These are phyloP conservation scores for Hemichromis elongatus DNA, from an alignment of 2,113 vertebrate species.

Conservation along the genomic window DNA sequence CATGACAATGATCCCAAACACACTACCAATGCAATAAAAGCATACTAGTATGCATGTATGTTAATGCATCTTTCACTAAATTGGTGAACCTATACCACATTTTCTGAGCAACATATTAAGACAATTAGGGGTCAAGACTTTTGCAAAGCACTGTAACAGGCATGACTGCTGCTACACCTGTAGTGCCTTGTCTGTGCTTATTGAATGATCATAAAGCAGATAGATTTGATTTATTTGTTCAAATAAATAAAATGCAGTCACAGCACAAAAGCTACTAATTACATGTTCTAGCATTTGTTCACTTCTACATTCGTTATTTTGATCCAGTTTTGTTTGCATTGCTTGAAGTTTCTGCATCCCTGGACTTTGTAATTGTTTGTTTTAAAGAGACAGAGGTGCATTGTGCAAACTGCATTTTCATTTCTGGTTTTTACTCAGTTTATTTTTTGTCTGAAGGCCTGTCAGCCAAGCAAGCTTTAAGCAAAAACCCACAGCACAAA, in stretches of 20 bases:
- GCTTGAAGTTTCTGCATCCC: not conserved
- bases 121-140: not conserved
- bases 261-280: not conserved
- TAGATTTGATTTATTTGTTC: not conserved
- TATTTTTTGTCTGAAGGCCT: not conserved
- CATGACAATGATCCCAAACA: not conserved
- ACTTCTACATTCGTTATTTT: not conserved
- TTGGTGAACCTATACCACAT: not conserved
- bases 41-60: not conserved
- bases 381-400: not conserved
- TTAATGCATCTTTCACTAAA: not conserved
- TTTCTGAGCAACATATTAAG: not conserved
- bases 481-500: not conserved
- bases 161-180: not conserved
- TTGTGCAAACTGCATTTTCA: not conserved
- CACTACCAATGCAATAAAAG: not conserved
- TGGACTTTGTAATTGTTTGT: not conserved
- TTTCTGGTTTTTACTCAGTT: not conserved
- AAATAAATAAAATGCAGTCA: not conserved
- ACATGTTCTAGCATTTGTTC: not conserved
- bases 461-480: not conserved
- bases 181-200: rapidly evolving
- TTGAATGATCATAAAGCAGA: not conserved
- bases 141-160: not conserved
- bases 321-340: not conserved